These are phyloP conservation scores for Smittia sp. DNA, from an alignment of 2,888 invertebrate genomes.

Conservation along the genomic window DNA sequence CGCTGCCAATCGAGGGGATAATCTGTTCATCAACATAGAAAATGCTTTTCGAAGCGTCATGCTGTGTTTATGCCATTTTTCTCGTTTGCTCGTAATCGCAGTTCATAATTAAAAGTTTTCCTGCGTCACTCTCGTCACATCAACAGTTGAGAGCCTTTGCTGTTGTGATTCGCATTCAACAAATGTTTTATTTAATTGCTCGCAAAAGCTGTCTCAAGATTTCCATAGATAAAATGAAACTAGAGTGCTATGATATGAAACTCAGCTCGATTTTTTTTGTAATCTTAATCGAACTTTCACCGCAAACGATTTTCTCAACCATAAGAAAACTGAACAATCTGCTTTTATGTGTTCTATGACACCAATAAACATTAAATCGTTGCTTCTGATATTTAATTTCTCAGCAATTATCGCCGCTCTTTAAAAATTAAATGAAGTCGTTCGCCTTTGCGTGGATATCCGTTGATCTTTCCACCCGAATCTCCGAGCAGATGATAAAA, in stretches of 20 bases:
- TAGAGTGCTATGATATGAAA: background rate
- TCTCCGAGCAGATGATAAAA: constrained; percentile 23
- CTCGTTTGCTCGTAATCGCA: background rate
- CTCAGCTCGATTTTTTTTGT: too few relatives aligned
- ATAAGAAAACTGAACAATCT: background rate
- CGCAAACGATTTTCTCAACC: background rate
- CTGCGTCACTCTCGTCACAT: background rate
- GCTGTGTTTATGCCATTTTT: constrained; percentile 37
- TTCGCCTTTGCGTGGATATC: background rate
- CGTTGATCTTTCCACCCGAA: constrained; percentile 11
- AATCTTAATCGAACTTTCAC: too few relatives aligned
- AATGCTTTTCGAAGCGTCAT: constrained; percentile 28
- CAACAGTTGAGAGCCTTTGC: constrained; percentile 24
- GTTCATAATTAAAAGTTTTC: constrained; percentile 31
- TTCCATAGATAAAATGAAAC: background rate
- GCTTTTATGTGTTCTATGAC: too few relatives aligned
- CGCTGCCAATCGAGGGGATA: background rate
- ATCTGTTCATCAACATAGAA: constrained; percentile 2
- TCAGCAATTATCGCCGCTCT: background rate
- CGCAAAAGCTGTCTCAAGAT: background rate
- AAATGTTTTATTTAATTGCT: constrained; percentile 19
- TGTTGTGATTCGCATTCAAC: background rate
- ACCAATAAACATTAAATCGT: too few relatives aligned
- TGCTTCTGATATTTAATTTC: constrained; percentile 1
- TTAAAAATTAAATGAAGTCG: constrained; percentile 15